These are phyloP conservation scores for Cygnus buccinator DNA, from an alignment of 2,113 vertebrate species.

Conservation along the genomic window DNA sequence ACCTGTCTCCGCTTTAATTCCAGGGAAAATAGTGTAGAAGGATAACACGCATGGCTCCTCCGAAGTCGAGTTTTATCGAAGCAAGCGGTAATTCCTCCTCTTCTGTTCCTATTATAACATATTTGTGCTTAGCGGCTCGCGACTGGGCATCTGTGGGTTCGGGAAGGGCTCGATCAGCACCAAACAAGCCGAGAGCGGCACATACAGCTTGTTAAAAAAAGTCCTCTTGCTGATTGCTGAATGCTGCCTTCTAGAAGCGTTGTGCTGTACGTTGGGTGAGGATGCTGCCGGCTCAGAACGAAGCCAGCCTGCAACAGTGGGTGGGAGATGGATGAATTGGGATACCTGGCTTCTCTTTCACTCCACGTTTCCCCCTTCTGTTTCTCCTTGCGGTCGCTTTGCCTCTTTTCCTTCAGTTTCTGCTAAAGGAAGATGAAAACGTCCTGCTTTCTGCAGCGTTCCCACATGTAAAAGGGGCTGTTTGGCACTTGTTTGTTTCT, in stretches of 20 bases:
- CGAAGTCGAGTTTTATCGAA: neutral
- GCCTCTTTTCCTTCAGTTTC: neutral
- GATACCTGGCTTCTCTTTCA: neutral
- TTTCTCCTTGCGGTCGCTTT: conserved; percentile 5
- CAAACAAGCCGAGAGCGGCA: neutral
- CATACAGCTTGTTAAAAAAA: neutral
- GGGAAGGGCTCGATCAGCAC: rapidly evolving
- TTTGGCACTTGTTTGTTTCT: neutral
- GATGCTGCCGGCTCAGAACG: neutral
- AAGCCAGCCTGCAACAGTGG: neutral
- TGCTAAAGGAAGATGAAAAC: neutral
- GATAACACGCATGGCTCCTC: neutral
- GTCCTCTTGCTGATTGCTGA: neutral
- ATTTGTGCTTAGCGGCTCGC: neutral
- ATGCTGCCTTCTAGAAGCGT: neutral
- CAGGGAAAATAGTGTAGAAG: neutral
- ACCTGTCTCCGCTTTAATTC: neutral
- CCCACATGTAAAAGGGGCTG: neutral
- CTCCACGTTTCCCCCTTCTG: neutral
- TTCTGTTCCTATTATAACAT: no score
- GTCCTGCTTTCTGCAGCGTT: neutral
- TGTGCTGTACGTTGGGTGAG: rapidly evolving
- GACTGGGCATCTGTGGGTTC: neutral
- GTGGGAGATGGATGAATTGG: neutral
- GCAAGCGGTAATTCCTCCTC: neutral